These are phyloP conservation scores for Sebastes trivittatus DNA, from an alignment of 2,797 vertebrate genomes.

Conservation along the genomic window DNA sequence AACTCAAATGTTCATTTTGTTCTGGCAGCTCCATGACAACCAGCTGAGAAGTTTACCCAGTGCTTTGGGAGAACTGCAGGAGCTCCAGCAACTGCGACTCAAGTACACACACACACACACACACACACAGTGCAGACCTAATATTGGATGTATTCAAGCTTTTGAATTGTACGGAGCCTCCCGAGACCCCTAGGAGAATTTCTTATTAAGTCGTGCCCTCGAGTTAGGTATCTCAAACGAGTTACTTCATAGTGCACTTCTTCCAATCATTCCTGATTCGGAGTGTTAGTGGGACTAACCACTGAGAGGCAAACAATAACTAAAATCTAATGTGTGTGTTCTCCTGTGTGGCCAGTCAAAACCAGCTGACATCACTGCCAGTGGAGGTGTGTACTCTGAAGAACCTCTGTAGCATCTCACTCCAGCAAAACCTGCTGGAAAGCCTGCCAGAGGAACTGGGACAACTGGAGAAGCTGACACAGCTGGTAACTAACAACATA, in stretches of 20 bases:
- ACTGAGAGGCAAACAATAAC: neutral
- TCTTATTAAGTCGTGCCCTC: no score
- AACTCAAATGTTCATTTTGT: neutral
- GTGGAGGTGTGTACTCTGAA: slow-evolving; percentile 71
- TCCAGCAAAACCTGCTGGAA: slow-evolving; percentile 87
- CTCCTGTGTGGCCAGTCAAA: slow-evolving; percentile 56
- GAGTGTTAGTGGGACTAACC: neutral
- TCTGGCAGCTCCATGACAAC: slow-evolving; percentile 92
- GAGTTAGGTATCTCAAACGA: no score
- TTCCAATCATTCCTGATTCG: no score
- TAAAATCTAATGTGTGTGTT: neutral
- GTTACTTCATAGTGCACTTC: no score
- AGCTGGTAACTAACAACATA: slow-evolving; percentile 60
- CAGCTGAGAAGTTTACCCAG: slow-evolving; percentile 87
- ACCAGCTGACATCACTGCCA: slow-evolving; percentile 58
- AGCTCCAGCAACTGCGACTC: slow-evolving; percentile 91
- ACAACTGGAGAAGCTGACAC: slow-evolving; percentile 72
- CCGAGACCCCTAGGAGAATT: no score
- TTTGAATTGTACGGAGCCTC: no score
- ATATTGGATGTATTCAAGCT: no score
- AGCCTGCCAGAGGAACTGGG: slow-evolving; percentile 84
- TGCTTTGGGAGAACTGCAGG: slow-evolving; percentile 87
- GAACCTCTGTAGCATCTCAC: slow-evolving; percentile 79
- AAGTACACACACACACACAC: slow-evolving; percentile 70
- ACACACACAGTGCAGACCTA: no score